Base-by-base conservation (phyloP, 23 tunicate species). In the Styela plicata region DNA sequence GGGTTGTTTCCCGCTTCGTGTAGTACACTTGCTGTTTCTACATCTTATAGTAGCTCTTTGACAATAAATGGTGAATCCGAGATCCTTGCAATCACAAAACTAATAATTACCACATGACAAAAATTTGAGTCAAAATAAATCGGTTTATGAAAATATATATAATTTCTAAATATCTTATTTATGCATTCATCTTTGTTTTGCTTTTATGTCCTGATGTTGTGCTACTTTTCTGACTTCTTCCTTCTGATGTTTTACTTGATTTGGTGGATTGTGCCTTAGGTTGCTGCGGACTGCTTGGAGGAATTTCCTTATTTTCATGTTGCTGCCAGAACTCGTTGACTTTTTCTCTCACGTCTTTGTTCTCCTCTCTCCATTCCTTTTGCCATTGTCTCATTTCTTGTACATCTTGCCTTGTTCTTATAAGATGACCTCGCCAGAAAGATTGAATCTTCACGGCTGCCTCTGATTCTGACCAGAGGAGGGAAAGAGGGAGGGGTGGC, bases 391-490 rank as follows among this genome's bases (percentile, higher is more conserved):
- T 73, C 70, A 93, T 34, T 70, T 93, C 98, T 19, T 67, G 73
- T 2, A 93, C 93, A 25, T 88, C 93, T 2, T 89, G 89, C 31
- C 33, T 28, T 5, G 34, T 33, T 64, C 98, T 69, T 27, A 82
- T 89, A 79, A 87, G 33, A 79, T 86, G 90, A 13, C 98, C 98
- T n/a, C 98, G 69, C 80, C 73, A 93, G 77, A 34, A 93, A 29
- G 98, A 85, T 70, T 93, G 98, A 13, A 93, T 93, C 27, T 80
- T 88, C 1, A 87, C 27, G 10, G 98, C 98, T 30, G 98, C 98
- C 52, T 93, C 93, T 1, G 88, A 87, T 36, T 93, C 98, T 17
- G 84, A 69, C 87, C 85, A 85, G 29, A 79, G 84, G n/a, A 93
- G 84, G 1, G 98, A 93, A 10, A 93, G 69, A 0, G 98, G 98